Base-by-base conservation (phyloP, 2,888 invertebrate genomes). In the Mycalesis mineus region DNA sequence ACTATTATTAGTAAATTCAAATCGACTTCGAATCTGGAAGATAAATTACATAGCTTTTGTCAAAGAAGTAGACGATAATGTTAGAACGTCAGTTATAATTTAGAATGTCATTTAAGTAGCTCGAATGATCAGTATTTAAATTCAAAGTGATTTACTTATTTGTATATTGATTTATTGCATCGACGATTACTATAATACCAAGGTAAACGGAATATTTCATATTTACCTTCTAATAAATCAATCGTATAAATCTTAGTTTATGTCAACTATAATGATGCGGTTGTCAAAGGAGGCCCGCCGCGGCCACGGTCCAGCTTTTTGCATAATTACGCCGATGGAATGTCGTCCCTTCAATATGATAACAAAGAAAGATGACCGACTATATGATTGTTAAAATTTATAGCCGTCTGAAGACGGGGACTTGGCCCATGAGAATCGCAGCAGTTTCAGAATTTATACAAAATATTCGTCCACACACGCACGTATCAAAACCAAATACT, bases 341-440 rank as follows among this genome's bases (percentile, higher is more conserved):
- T 88, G 84, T 75, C 80, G 84, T 77, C 78, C 78, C 74, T 81
- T 79, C 82, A 82, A 87, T 84, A 85, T 88, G 74, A 86, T 87
- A 87, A 88, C 84, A 88, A 88, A 87, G 80, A 82, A 87, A 87
- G 80, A 86, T 87, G 81, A 86, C 83, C 81, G 77, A 75, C 77
- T 78, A 70, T 83, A 83, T 82, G 78, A 84, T 77, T 74, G 75
- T 68, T 71, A 70, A 78, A 79, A 85, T 81, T 83, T 84, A 83
- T 83, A 68, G 77, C 72, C 60, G 70, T 69, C 72, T 69, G 59
- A 65, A 63, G 53, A 60, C 61, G 57, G 61, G 64, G 65, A 67
- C 72, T 68, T 69, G 65, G 68, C 36, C 73, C 80, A 75, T 77
- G 80, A 75, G 82, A 82, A 82, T 66, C 67, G 58, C 52, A 57